Conservation (phyloP, 1,140 invertebrate genomes). For the Heterodera schachtii region DNA sequence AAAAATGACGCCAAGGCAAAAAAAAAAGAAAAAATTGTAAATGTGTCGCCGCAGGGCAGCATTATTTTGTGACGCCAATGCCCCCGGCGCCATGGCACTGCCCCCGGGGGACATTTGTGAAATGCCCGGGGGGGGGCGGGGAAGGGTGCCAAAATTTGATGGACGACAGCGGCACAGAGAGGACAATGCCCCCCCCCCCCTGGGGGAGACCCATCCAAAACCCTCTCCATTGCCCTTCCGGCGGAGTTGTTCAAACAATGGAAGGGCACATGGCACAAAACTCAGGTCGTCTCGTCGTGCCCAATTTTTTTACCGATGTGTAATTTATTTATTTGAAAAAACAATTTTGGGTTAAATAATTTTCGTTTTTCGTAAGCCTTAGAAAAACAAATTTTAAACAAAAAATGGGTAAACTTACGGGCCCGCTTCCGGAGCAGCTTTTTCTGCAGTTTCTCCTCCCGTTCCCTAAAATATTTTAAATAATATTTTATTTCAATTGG, state of each 20-base stretch:
- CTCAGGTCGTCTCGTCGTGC: too few relatives aligned
- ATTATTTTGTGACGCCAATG: neutral
- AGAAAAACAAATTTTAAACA: neutral
- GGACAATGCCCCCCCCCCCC: neutral
- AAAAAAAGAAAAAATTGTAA: too few relatives aligned
- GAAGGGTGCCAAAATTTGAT: neutral
- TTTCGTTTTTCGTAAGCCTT: too few relatives aligned
- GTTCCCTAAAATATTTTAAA: slow-evolving; percentile 25
- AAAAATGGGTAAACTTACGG: slow-evolving; percentile 7
- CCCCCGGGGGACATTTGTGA: neutral
- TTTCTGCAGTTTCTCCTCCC: slow-evolving; percentile 36
- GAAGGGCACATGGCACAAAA: too few relatives aligned
- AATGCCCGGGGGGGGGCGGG: too few relatives aligned
- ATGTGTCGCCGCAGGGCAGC: too few relatives aligned
- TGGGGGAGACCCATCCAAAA: too few relatives aligned
- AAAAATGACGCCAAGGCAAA: neutral
- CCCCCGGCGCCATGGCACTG: neutral
- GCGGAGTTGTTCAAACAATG: neutral
- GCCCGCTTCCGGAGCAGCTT: slow-evolving; percentile 38
- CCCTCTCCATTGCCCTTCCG: too few relatives aligned
- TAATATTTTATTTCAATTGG: too few relatives aligned
- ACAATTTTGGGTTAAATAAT: too few relatives aligned
- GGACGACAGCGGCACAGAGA: neutral
- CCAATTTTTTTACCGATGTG: too few relatives aligned
- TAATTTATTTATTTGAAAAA: too few relatives aligned